phyloP scores from a whole-genome alignment of 2,888 invertebrate genomes.

The Andrena camellia region DNA sequence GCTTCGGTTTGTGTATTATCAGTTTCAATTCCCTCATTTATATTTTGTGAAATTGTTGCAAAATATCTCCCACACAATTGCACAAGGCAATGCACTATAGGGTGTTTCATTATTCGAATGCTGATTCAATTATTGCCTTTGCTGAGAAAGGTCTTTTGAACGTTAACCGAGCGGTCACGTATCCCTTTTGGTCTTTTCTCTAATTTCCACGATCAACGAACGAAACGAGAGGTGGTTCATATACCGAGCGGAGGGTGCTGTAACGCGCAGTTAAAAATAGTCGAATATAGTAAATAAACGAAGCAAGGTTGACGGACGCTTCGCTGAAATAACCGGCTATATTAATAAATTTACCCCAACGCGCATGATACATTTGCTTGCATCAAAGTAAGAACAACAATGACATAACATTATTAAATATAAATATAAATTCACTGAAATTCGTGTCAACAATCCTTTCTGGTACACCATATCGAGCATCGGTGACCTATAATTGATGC shows the following conservation, averaged over 20 bases:
- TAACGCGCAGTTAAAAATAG: conserved; percentile 53
- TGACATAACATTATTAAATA: not conserved
- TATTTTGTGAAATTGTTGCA: too few relatives aligned
- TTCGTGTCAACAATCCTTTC: not conserved
- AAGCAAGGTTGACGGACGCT: conserved; percentile 54
- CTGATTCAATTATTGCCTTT: too few relatives aligned
- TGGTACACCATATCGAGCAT: not conserved
- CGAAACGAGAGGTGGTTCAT: conserved; percentile 29
- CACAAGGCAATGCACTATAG: too few relatives aligned
- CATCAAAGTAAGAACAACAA: conserved; percentile 1
- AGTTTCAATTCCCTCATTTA: too few relatives aligned
- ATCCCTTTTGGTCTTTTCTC: not conserved
- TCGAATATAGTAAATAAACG: conserved; percentile 53
- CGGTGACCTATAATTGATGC: not conserved
- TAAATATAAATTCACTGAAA: not conserved
- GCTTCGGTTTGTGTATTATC: too few relatives aligned
- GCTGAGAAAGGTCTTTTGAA: too few relatives aligned
- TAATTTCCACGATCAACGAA: conserved; percentile 34
- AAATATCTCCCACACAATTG: too few relatives aligned
- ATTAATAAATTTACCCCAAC: conserved; percentile 42
- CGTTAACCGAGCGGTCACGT: not conserved
- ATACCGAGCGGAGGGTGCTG: conserved; percentile 22
- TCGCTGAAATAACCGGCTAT: conserved; percentile 37
- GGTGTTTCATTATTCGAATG: too few relatives aligned
- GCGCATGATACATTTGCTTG: not conserved